A percentile compares a stretch with the other conserved stretches of the same genome.
Evolutionary conservation across 1,140 invertebrate species (phyloP).

Genomic region (Bilobella aurantiaca): DNA sequence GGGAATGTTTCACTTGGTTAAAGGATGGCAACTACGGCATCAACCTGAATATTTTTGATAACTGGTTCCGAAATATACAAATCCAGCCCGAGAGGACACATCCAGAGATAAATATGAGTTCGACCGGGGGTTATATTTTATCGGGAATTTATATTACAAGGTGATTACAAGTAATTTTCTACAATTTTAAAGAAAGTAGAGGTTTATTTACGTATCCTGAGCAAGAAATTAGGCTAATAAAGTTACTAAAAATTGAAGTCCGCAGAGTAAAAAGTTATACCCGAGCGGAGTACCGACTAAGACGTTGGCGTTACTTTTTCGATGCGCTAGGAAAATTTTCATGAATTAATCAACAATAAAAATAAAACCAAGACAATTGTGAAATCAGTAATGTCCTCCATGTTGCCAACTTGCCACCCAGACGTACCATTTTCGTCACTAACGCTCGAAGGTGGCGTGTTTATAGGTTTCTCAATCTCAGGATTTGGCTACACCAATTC

Average conservation of each 20-base stretch:
- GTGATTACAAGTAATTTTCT: background rate
- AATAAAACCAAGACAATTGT: too few relatives aligned
- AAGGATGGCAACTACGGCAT: slow-evolving; percentile 57
- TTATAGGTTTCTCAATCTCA: too few relatives aligned
- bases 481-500: too few relatives aligned
- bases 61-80: slow-evolving; percentile 82
- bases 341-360: too few relatives aligned
- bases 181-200: background rate
- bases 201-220: background rate
- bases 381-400: too few relatives aligned
- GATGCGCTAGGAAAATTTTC: background rate
- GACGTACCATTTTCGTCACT: too few relatives aligned
- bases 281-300: too few relatives aligned
- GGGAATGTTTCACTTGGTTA: slow-evolving; percentile 64
- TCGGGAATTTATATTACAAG: slow-evolving; percentile 44
- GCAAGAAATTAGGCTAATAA: background rate
- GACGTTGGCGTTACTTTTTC: too few relatives aligned
- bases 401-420: too few relatives aligned
- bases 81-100: slow-evolving; percentile 72
- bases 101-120: slow-evolving; percentile 66
- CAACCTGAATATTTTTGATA: slow-evolving; percentile 65
- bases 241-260: too few relatives aligned
- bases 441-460: too few relatives aligned
- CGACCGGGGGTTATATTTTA: slow-evolving; percentile 62
- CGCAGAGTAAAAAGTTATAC: too few relatives aligned